Evolutionary conservation across 2,888 invertebrate species (phyloP).

Genomic region (Lasioglossum morio): DNA sequence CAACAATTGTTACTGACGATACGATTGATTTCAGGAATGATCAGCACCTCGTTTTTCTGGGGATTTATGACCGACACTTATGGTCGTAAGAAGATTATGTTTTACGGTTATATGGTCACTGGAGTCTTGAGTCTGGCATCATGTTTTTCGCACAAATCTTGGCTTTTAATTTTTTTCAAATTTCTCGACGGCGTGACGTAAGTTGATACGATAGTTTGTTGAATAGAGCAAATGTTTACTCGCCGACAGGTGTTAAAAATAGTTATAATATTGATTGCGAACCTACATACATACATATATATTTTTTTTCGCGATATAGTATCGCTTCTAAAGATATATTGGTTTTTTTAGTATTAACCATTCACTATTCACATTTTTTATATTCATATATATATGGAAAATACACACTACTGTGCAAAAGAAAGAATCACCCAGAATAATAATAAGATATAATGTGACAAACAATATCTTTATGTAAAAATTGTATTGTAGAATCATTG

Average conservation of each 20-base stretch:
- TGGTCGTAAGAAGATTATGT: slow-evolving; percentile 80
- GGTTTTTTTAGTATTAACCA: not conserved
- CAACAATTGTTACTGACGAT: not conserved
- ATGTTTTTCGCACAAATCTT: slow-evolving; percentile 79
- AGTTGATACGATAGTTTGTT: slow-evolving; percentile 64
- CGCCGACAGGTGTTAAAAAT: not conserved
- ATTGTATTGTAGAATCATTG: no score
- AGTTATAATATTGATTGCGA: not conserved
- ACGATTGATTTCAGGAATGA: slow-evolving; percentile 83
- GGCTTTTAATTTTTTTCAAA: slow-evolving; percentile 81
- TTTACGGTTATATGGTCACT: slow-evolving; percentile 79
- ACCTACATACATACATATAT: not conserved
- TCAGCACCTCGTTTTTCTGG: slow-evolving; percentile 86
- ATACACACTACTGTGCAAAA: no score
- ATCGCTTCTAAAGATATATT: not conserved
- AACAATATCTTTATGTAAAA: no score
- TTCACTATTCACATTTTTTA: not conserved
- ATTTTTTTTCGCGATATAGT: not conserved
- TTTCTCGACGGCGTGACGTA: slow-evolving; percentile 81
- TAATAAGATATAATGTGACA: no score
- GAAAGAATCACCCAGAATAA: no score
- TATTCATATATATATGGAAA: not conserved
- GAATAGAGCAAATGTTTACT: not conserved
- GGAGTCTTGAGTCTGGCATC: slow-evolving; percentile 77
- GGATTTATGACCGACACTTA: slow-evolving; percentile 83